Evolutionary conservation across 2,113 vertebrate species (phyloP).

Genomic region (Chitala chitala): DNA sequence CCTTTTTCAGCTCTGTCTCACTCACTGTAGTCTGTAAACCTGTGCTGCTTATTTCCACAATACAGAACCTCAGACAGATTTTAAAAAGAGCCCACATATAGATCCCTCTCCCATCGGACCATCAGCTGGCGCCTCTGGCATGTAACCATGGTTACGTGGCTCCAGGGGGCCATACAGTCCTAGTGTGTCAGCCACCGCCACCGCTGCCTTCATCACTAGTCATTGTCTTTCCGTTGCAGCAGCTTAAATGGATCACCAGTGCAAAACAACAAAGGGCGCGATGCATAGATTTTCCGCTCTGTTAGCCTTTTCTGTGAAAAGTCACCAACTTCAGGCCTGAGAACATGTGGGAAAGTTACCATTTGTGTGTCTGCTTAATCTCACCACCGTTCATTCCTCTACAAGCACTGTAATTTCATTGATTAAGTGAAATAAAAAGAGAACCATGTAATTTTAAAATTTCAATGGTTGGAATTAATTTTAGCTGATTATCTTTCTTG

Average conservation of each 20-base stretch:
- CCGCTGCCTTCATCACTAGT: constrained; percentile 18
- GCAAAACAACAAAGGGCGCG: constrained; percentile 32
- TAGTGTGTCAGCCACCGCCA: background rate
- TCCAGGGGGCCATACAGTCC: background rate
- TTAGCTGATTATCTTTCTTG: too few relatives aligned
- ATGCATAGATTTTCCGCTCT: constrained; percentile 48
- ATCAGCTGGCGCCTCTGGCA: too few relatives aligned
- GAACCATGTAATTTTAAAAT: background rate
- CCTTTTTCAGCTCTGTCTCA: too few relatives aligned
- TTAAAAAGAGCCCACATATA: background rate
- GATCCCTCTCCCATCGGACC: background rate
- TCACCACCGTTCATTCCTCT: constrained; percentile 19
- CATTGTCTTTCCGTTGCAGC: constrained; percentile 38
- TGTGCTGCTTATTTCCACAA: too few relatives aligned
- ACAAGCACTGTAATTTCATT: constrained; percentile 3
- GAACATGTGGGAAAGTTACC: background rate
- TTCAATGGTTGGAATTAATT: too few relatives aligned
- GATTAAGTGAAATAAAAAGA: constrained; percentile 20
- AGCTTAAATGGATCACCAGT: constrained; percentile 40
- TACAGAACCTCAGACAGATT: background rate
- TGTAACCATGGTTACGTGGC: constrained; percentile 6
- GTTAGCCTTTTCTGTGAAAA: constrained; percentile 44
- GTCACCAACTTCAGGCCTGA: background rate
- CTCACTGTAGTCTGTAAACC: too few relatives aligned
- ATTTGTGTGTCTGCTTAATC: constrained; percentile 39